These are phyloP conservation scores for Drosophila phalerata DNA, from an alignment of 2,888 invertebrate species.

Conservation along the genomic window DNA sequence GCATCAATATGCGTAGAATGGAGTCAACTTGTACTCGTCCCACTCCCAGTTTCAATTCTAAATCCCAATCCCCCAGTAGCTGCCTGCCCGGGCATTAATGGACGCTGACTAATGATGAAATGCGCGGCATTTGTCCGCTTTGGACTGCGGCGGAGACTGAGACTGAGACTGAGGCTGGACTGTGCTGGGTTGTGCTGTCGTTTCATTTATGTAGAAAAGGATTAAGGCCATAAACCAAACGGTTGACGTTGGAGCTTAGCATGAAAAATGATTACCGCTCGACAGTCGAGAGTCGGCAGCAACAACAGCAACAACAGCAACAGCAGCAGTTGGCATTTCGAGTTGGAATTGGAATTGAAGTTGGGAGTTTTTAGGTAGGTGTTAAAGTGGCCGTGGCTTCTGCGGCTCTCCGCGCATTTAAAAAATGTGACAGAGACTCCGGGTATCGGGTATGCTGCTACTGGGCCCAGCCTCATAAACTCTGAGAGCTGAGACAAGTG, in stretches of 20 bases:
- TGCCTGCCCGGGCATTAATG: conserved; percentile 75
- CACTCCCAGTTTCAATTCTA: conserved; percentile 58
- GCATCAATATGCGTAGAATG: conserved; percentile 57
- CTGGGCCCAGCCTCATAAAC: conserved; percentile 33
- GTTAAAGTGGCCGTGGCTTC: conserved; percentile 77
- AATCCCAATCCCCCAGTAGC: conserved; percentile 70
- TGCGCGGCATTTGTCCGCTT: conserved; percentile 72
- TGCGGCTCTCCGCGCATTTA: conserved; percentile 59
- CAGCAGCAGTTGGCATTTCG: conserved; percentile 17
- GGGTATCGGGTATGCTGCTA: conserved; percentile 8
- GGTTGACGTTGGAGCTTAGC: conserved; percentile 81
- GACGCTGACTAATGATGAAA: conserved; percentile 78
- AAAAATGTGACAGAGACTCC: conserved; percentile 56
- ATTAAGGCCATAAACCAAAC: conserved; percentile 81
- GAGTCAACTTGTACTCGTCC: conserved; percentile 14
- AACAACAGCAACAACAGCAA: conserved; percentile 10
- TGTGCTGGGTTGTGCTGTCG: conserved; percentile 40
- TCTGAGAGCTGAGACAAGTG: conserved; percentile 50
- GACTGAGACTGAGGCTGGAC: conserved; percentile 46
- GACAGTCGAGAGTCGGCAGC: conserved; percentile 69
- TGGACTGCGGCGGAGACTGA: conserved; percentile 17
- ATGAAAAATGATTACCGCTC: conserved; percentile 79
- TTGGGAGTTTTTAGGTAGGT: conserved; percentile 69
- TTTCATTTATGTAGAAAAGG: conserved; percentile 81
- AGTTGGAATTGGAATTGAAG: conserved; percentile 36